phyloP scores from a whole-genome alignment of 1,140 invertebrate species.

The Aphelinus certus region DNA sequence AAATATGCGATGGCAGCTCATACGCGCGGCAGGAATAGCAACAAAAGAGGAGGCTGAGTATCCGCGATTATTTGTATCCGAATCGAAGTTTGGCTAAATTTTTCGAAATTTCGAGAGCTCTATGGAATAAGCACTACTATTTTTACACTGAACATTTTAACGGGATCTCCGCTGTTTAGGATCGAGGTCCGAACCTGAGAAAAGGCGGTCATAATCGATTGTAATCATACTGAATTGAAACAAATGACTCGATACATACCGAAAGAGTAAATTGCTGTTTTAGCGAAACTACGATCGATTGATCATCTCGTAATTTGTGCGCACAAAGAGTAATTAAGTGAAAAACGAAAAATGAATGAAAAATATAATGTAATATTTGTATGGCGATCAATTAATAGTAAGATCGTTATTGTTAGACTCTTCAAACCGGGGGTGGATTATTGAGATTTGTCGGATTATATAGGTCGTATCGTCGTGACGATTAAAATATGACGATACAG shows the following conservation, averaged over 20 bases:
- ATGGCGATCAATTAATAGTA: conserved; percentile 14
- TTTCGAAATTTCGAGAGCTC: conserved; percentile 39
- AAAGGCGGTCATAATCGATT: neutral
- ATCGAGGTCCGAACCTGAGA: neutral
- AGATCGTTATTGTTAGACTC: conserved; percentile 25
- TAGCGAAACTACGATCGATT: conserved; percentile 20
- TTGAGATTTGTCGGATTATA: conserved; percentile 7
- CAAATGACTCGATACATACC: conserved; percentile 6
- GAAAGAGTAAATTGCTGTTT: neutral
- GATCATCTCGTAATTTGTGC: conserved; percentile 22
- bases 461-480: neutral
- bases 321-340: conserved; percentile 29
- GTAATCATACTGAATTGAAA: conserved; percentile 7
- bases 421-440: conserved; percentile 5
- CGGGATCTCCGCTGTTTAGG: conserved; percentile 9
- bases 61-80: conserved; percentile 16
- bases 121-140: conserved; percentile 57
- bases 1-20: neutral
- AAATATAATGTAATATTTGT: conserved; percentile 28
- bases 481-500: neutral
- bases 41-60: neutral
- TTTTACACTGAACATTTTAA: conserved; percentile 63
- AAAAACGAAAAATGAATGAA: conserved; percentile 1
- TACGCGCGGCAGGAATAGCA: neutral
- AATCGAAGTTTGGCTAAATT: conserved; percentile 8